phyloP scores from a whole-genome alignment of 2,888 invertebrate species.

The Watsonalla binaria region DNA sequence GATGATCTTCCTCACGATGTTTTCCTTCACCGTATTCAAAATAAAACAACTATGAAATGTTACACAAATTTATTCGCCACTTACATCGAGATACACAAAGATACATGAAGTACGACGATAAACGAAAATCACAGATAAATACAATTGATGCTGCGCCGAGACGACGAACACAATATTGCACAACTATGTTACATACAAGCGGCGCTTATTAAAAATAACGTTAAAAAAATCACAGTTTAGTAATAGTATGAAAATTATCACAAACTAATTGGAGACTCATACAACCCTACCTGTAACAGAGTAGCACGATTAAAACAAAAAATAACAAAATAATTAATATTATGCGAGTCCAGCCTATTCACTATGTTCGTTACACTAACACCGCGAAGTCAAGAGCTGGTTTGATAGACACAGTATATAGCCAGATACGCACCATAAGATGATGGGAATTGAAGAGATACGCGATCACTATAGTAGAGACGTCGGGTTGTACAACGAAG shows the following conservation, averaged over 20 bases:
- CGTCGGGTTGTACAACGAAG: no score
- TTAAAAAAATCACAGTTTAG: constrained; percentile 64
- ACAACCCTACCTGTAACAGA: constrained; percentile 9
- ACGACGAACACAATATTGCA: constrained; percentile 27
- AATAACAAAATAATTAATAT: no score
- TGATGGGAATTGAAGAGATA: no score
- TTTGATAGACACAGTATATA: no score
- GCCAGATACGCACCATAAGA: no score
- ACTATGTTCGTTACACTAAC: no score
- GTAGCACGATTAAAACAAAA: no score
- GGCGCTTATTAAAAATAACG: constrained; percentile 38
- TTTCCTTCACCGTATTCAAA: no score
- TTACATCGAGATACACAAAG: constrained; percentile 64
- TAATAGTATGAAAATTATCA: constrained; percentile 55
- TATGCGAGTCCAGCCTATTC: no score
- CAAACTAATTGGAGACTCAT: constrained; percentile 41
- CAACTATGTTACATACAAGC: constrained; percentile 34
- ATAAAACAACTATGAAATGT: constrained; percentile 36
- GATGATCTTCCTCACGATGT: no score
- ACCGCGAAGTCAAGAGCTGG: no score
- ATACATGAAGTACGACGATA: constrained; percentile 58
- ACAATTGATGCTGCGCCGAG: constrained; percentile 33
- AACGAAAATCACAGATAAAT: constrained; percentile 71
- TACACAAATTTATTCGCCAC: constrained; percentile 72
- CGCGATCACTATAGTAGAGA: no score